These are phyloP conservation scores for Athalia circularis DNA, from an alignment of 2,888 invertebrate genomes.

Conservation along the genomic window DNA sequence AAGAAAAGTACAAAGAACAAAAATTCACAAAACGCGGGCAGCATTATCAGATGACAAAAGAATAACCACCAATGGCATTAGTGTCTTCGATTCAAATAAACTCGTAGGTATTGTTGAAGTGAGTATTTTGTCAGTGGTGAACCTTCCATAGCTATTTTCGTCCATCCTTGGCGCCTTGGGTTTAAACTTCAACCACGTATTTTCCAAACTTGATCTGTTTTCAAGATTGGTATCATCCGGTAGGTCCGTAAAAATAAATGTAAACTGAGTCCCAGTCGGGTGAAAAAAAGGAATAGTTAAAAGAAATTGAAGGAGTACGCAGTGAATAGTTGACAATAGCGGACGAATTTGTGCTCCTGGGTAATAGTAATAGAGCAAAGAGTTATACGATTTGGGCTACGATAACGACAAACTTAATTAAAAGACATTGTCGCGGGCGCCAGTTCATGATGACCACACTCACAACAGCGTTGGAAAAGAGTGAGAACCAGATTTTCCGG, in stretches of 20 bases:
- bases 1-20: too few species aligned
- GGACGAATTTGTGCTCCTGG: neutral
- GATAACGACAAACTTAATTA: constrained; percentile 46
- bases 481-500: constrained; percentile 57
- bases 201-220: neutral
- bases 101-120: neutral
- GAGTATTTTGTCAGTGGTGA: constrained; percentile 16
- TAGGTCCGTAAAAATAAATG: too few species aligned
- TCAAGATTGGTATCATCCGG: too few species aligned
- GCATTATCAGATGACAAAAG: constrained; percentile 19
- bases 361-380: neutral
- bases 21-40: too few species aligned
- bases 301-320: neutral
- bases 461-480: constrained; percentile 47
- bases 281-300: too few species aligned
- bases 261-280: too few species aligned
- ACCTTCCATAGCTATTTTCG: neutral
- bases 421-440: constrained; percentile 41
- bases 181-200: neutral
- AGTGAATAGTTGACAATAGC: neutral
- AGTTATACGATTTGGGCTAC: constrained; percentile 3
- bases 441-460: neutral
- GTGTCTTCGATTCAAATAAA: constrained; percentile 13
- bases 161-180: neutral
- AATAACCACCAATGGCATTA: constrained; percentile 7